Evolutionary conservation across 2,888 invertebrate species (phyloP).

Genomic region (Candidula unifasciata): DNA sequence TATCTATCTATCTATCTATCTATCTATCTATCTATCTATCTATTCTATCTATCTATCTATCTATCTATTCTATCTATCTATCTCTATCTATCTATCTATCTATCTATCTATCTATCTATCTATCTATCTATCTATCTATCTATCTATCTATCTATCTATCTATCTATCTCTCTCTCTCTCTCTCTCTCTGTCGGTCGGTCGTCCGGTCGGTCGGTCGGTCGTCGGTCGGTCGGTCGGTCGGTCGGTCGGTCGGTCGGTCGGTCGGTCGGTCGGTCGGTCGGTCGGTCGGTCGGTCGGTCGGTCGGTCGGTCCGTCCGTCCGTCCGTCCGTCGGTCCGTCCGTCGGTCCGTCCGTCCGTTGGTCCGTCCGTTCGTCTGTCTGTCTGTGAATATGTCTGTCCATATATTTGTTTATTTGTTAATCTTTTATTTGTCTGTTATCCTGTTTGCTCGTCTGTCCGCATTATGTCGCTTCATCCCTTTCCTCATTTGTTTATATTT

Average conservation of each 20-base stretch:
- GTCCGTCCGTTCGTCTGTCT: background rate
- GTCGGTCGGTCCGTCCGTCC: background rate
- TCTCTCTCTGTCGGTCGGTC: background rate
- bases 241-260: conserved; percentile 35
- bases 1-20: too few relatives aligned
- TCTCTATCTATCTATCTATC: too few relatives aligned
- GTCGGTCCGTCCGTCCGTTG: background rate
- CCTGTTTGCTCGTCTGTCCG: background rate
- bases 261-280: conserved; percentile 12
- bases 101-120: too few relatives aligned
- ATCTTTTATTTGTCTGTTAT: background rate
- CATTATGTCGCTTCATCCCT: too few relatives aligned
- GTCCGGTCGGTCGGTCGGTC: background rate
- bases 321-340: background rate
- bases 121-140: too few relatives aligned
- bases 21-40: too few relatives aligned
- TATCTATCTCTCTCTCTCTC: background rate
- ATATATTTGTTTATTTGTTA: background rate
- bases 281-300: background rate
- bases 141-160: background rate
- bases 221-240: background rate
- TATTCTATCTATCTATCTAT: too few relatives aligned
- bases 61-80: too few relatives aligned
- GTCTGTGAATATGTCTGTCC: background rate
- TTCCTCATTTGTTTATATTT: too few relatives aligned